These are phyloP conservation scores for Amniataba percoides DNA, from an alignment of 2,797 vertebrate species.

Conservation along the genomic window DNA sequence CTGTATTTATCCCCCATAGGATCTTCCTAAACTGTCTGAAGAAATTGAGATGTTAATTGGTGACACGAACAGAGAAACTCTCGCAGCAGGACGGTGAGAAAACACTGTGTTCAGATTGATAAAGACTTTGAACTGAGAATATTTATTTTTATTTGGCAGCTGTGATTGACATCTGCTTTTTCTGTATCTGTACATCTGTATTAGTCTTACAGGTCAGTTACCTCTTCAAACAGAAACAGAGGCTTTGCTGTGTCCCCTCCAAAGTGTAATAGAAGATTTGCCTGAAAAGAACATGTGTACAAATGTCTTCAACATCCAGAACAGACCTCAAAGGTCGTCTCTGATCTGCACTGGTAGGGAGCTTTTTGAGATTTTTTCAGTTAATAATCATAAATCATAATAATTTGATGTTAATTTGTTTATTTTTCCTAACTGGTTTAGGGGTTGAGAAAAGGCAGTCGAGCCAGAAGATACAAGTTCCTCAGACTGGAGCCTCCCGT, in stretches of 20 bases:
- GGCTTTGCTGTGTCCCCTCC: neutral
- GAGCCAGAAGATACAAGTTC: neutral
- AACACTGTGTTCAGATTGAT: neutral
- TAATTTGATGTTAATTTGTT: neutral
- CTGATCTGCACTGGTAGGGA: conserved; percentile 36
- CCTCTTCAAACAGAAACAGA: conserved; percentile 15
- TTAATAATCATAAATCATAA: neutral
- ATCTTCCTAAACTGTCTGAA: conserved; percentile 31
- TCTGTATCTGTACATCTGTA: neutral
- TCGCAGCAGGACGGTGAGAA: conserved; percentile 52
- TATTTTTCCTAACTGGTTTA: neutral
- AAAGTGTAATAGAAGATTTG: neutral
- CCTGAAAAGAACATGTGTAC: neutral
- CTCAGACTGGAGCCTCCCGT: neutral
- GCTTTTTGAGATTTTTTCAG: neutral
- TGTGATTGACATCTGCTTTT: conserved; percentile 16
- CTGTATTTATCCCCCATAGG: conserved; percentile 53
- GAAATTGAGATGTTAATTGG: neutral
- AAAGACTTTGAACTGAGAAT: neutral
- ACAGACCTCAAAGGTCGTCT: neutral
- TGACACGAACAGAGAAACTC: conserved; percentile 7
- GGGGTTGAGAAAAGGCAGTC: conserved; percentile 18
- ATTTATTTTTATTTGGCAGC: neutral
- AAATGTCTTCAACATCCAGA: conserved; percentile 8
- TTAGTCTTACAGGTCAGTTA: conserved; percentile 29